Evolutionary conservation across 2,113 vertebrate species (phyloP), one percentile per base, ranked within the genome.

Genomic region (Platichthys stellatus): DNA sequence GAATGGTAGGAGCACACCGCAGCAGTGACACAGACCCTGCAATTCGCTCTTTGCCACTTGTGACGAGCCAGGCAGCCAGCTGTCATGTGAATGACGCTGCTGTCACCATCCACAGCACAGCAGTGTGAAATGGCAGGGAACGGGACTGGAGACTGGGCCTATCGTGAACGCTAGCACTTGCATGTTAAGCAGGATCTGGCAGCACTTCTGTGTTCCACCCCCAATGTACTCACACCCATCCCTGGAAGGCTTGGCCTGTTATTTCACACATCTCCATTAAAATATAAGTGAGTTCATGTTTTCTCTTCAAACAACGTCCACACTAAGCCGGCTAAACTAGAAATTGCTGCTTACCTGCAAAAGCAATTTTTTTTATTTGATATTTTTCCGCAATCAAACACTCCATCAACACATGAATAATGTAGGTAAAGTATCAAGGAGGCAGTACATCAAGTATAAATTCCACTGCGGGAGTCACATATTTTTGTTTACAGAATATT

Each of bases 81-180:
- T 92, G 90, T 90, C 85, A 81, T 71, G 88, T 89, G 85, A 92
- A 90, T 91, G 90, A 90, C 62, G 81, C 75, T 70, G 71, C 77
- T 78, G 81, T 86, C 84, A 81, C 80, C 76, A 67, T 78, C 72
- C 64, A 63, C 76, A 80, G 70, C 86, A 90, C 81, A 31, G 72
- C 62, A 51, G 73, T 90, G 90, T 89, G 86, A 89, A 90, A 89
- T 90, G 78, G 77, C 65, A 83, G 69, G 20, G 76, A 88, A 67
- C 13, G 18, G 64, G 61, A 21, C 75, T 18, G 58, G 59, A 78
- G 73, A 75, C 57, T 9, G 28, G 65, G 49, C 38, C 57, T 88
- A 91, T 91, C 90, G 89, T 86, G 40, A 86, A 86, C 82, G 28
- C 56, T 89, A 59, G 40, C 88, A 88, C 71, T 73, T 74, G 56